Percentiles rank a stretch among this genome's conserved stretches.
Evolutionary conservation across 2,797 vertebrate species (phyloP).

Genomic region (Varecia variegata): DNA sequence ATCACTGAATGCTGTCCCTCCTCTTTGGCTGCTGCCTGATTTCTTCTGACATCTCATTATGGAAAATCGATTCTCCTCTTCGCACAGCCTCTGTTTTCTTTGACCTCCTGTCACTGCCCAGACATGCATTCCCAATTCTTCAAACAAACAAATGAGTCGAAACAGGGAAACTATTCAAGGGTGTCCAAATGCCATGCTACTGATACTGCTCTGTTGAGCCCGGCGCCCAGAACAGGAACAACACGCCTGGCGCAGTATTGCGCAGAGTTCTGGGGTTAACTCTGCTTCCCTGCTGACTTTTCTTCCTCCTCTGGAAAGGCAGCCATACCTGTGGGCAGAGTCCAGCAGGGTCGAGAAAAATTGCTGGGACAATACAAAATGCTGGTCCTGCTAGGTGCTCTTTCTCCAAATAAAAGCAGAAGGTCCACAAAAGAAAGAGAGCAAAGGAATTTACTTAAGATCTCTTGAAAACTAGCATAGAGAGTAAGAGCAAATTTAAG

Average conservation of each 20-base stretch:
- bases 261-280: background rate
- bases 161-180: background rate
- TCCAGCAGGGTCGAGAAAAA: background rate
- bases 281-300: background rate
- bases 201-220: background rate
- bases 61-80: slow-evolving; percentile 35
- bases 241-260: background rate
- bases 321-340: background rate
- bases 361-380: background rate
- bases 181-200: background rate
- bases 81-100: background rate
- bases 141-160: background rate
- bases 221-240: background rate
- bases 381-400: background rate
- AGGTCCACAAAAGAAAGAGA: background rate
- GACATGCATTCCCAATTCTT: background rate
- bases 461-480: background rate
- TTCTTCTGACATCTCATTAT: slow-evolving; percentile 7
- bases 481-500: background rate
- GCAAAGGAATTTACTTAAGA: background rate
- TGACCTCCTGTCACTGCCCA: slow-evolving; percentile 16
- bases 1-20: background rate
- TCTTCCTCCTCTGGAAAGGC: background rate
- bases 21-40: background rate
- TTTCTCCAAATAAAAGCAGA: background rate